Evolutionary conservation across 2,888 invertebrate species (phyloP), one percentile per base, ranked within the genome.

Genomic region (Hypolimnas misippus): DNA sequence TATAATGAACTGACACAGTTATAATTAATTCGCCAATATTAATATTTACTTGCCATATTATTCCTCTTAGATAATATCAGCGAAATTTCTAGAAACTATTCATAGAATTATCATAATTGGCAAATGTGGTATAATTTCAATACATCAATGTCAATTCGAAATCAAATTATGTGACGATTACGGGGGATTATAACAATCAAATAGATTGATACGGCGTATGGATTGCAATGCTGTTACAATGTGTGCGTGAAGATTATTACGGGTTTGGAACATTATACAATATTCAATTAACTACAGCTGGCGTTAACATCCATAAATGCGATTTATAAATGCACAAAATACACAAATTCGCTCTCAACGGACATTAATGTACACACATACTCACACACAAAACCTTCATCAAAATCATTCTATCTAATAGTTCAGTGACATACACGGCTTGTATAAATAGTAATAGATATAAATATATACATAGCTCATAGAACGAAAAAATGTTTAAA

Each of bases 131-230:
- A 44, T 49, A 3, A 14, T 29, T 49, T 49, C 8, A 6, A 12
- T 14, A 14, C 35, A 33, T 19, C 35, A 10, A 33, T 17, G 33
- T 35, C 52, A 52, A 52, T 52, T 52, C 2, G 52, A 52, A 52
- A 52, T 35, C 52, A 52, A 52, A 52, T 52, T 52, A 52, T 35
- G 35, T 35, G 35, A 29, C 29, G 35, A 52, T 52, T 52, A 52
- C 17, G n/a, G 19, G 4, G 35, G 52, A 52, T 52, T 52, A 52
- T 33, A 14, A 19, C 52, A 17, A 52, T 52, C 52, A 29, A 49
- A 52, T 52, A 35, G 33, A 52, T 52, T 52, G 52, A 52, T 52
- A 52, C 33, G 33, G 35, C 14, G 33, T 35, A 52, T 52, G 33
- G 35, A 52, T 52, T 35, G 35, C 52, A 10, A 51, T 12, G 29